Percentiles rank a stretch among this genome's conserved stretches.
phyloP scores from a whole-genome alignment of 2,113 vertebrate genomes.

The Etia nguti region DNA sequence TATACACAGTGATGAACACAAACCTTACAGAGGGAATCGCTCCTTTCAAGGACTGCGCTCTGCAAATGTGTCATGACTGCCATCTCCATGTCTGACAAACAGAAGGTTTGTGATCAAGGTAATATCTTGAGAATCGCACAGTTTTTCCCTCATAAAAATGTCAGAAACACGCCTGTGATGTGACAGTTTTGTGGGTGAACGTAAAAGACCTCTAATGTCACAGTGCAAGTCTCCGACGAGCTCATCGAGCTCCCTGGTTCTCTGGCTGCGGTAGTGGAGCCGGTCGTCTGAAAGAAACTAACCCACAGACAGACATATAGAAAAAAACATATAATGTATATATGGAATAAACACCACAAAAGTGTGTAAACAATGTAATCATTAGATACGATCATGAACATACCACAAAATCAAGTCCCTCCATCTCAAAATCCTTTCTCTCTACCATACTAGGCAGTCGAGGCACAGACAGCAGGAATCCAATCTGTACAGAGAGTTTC shows the following conservation, averaged over 20 bases:
- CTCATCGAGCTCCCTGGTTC: constrained; percentile 87
- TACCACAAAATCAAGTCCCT: constrained; percentile 92
- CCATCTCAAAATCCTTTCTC: constrained; percentile 86
- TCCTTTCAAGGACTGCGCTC: constrained; percentile 79
- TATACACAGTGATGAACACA: neutral
- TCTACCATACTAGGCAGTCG: constrained; percentile 85
- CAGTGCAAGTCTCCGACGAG: constrained; percentile 90
- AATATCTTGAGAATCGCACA: neutral
- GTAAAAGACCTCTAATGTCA: constrained; percentile 79
- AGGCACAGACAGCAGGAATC: constrained; percentile 90
- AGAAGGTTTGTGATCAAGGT: neutral
- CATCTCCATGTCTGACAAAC: constrained; percentile 83
- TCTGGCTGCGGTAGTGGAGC: constrained; percentile 87
- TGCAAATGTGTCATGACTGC: constrained; percentile 90
- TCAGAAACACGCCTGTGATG: neutral
- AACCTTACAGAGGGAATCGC: constrained; percentile 75
- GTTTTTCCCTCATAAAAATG: neutral
- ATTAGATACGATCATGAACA: neutral
- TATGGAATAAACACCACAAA: neutral
- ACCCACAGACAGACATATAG: neutral
- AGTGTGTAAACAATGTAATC: neutral
- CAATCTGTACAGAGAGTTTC: constrained; percentile 74
- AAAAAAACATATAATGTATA: neutral
- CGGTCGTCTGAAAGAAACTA: constrained; percentile 90
- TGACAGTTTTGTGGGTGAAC: neutral